A percentile compares a stretch with the other conserved stretches of the same genome.
Conservation (phyloP, 2,113 vertebrate species). For the Sclerurus mexicanus region DNA sequence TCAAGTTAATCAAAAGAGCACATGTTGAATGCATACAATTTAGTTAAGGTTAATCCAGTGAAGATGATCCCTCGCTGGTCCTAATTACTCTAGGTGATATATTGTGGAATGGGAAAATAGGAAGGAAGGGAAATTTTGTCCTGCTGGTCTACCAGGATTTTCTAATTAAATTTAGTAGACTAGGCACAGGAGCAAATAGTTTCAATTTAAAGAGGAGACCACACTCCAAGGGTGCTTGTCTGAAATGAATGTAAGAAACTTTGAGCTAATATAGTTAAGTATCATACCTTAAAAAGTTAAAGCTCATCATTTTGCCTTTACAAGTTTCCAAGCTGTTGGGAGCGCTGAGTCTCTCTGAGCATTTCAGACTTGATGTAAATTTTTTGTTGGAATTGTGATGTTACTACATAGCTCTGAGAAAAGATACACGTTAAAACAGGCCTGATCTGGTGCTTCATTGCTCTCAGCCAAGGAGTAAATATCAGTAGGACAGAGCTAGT, state of each 20-base stretch:
- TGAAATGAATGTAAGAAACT: background rate
- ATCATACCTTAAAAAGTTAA: background rate
- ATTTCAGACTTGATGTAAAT: background rate
- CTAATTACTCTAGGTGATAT: slow-evolving; percentile 86
- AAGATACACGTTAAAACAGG: background rate
- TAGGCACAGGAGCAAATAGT: slow-evolving; percentile 86
- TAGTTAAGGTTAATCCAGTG: slow-evolving; percentile 87
- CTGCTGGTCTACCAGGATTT: slow-evolving; percentile 79
- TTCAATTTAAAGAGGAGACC: slow-evolving; percentile 76
- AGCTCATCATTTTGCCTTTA: background rate
- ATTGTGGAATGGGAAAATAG: slow-evolving; percentile 83
- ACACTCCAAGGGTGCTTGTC: slow-evolving; percentile 62
- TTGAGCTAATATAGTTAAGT: background rate
- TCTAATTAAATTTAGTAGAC: slow-evolving; percentile 90
- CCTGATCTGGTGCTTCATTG: background rate
- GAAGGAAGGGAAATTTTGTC: slow-evolving; percentile 82
- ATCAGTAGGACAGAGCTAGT: background rate
- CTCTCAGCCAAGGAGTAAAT: background rate
- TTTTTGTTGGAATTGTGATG: background rate
- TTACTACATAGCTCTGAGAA: background rate
- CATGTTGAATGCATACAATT: slow-evolving; percentile 84
- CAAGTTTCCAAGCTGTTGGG: accelerated
- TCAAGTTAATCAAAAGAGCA: slow-evolving; percentile 86
- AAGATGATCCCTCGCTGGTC: slow-evolving; percentile 83
- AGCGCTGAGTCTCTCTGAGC: background rate